These are phyloP conservation scores for Cettia cetti DNA, from an alignment of 2,113 vertebrate genomes.

Conservation along the genomic window DNA sequence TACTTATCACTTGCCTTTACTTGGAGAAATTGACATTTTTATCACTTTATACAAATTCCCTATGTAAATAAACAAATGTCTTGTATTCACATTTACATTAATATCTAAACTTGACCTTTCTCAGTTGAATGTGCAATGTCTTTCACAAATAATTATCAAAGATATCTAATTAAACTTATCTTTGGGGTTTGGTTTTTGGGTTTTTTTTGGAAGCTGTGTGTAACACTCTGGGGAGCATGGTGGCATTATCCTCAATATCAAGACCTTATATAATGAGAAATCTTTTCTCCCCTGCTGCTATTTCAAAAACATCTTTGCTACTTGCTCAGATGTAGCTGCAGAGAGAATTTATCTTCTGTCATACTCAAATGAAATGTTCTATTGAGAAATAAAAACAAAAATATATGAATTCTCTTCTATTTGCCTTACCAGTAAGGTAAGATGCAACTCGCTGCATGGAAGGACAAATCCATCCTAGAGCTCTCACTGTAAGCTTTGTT, in stretches of 20 bases:
- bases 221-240: background rate
- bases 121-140: background rate
- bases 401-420: background rate
- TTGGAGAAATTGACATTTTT: background rate
- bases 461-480: background rate
- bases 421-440: background rate
- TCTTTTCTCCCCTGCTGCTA: rapidly evolving
- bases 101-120: background rate
- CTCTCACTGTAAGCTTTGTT: background rate
- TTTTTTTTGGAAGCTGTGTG: background rate
- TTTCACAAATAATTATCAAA: background rate
- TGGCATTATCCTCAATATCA: background rate
- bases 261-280: background rate
- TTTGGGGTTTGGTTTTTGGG: too few species aligned
- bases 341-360: background rate
- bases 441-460: background rate
- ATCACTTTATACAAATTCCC: background rate
- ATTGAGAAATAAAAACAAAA: background rate
- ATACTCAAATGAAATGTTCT: background rate
- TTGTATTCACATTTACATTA: background rate
- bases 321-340: background rate
- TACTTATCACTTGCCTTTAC: background rate
- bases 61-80: background rate
- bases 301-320: background rate
- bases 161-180: background rate